Evolutionary conservation across 2,888 invertebrate species (phyloP).

Genomic region (Sycophila texana): DNA sequence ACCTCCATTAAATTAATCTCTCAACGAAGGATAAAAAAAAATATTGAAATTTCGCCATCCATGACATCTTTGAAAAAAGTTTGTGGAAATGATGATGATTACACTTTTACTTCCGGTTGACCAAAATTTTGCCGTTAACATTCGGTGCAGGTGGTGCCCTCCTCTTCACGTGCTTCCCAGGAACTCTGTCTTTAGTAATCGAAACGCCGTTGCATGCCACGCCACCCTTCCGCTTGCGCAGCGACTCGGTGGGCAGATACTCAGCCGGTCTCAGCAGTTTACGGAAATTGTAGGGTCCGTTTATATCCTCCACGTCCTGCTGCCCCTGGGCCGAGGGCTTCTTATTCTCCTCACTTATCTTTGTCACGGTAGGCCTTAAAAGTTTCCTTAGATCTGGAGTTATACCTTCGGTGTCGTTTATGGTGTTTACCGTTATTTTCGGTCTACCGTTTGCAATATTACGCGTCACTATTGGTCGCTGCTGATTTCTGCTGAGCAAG

Average conservation of each 20-base stretch:
- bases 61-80: too few species aligned
- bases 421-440: conserved; percentile 35
- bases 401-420: conserved; percentile 59
- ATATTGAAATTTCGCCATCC: too few species aligned
- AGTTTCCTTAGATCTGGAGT: conserved; percentile 65
- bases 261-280: conserved; percentile 81
- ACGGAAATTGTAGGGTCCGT: conserved; percentile 83
- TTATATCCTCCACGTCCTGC: conserved; percentile 78
- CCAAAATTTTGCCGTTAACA: conserved; percentile 30
- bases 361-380: conserved; percentile 64
- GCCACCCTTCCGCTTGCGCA: conserved; percentile 81
- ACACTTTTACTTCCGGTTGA: conserved; percentile 34
- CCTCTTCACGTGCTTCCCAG: conserved; percentile 69
- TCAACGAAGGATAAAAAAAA: too few species aligned
- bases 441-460: conserved; percentile 43
- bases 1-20: background rate
- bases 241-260: conserved; percentile 82
- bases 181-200: conserved; percentile 62
- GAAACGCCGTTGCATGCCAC: conserved; percentile 61
- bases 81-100: background rate
- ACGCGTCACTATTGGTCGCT: conserved; percentile 16
- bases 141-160: conserved; percentile 69
- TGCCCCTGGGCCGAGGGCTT: conserved; percentile 55
- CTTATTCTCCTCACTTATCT: conserved; percentile 60
- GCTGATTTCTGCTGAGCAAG: conserved; percentile 9